Conservation (phyloP, 2,113 vertebrate genomes). For the Myrmecobius fasciatus region DNA sequence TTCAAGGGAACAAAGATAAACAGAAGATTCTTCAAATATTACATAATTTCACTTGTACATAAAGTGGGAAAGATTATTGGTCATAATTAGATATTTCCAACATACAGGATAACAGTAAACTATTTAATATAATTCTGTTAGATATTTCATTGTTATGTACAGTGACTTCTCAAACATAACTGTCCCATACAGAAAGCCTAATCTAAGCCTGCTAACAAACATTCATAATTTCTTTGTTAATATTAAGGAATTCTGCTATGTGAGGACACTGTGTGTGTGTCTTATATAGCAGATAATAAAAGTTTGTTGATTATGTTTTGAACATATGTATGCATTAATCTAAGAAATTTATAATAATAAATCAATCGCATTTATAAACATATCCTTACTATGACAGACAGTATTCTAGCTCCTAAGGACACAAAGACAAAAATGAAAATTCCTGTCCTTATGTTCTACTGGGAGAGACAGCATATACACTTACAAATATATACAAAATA, state of each 20-base stretch:
- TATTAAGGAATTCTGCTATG: neutral
- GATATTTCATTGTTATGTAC: too few relatives aligned
- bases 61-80: conserved; percentile 17
- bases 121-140: too few relatives aligned
- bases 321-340: neutral
- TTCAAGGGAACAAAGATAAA: neutral
- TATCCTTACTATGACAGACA: neutral
- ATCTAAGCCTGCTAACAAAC: neutral
- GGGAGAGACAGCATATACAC: neutral
- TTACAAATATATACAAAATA: neutral
- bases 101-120: too few relatives aligned
- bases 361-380: neutral
- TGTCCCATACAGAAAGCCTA: neutral
- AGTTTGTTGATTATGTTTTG: neutral
- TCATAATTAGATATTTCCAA: too few relatives aligned
- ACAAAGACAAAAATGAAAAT: neutral
- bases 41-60: neutral
- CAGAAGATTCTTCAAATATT: conserved; percentile 30
- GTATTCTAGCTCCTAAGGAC: neutral
- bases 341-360: neutral
- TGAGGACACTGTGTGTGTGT: neutral
- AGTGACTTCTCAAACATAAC: too few relatives aligned
- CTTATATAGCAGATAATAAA: too few relatives aligned
- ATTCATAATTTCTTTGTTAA: neutral
- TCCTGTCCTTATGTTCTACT: neutral